Evolutionary conservation across 64 coral and sea anemone genomes (phyloP).

Genomic region (Trachythela sp.): DNA sequence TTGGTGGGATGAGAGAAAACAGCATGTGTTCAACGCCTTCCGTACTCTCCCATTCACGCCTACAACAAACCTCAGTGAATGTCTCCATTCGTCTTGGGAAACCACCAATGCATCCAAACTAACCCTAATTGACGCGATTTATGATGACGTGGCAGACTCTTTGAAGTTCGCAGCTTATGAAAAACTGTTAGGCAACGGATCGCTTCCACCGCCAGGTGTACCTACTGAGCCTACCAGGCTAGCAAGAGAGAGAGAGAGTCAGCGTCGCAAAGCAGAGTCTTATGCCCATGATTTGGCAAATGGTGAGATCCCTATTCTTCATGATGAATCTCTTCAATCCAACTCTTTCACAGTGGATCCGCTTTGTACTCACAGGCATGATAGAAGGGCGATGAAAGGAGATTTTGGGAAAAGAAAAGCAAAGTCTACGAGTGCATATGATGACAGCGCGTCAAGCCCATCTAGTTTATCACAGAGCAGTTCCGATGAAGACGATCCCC

Average conservation of each 20-base stretch:
- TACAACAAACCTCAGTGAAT: conserved; percentile 5
- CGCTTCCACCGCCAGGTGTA: not conserved
- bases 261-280: not conserved
- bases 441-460: not conserved
- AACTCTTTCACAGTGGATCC: not conserved
- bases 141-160: conserved; percentile 24
- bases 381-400: not conserved
- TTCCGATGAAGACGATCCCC: not conserved
- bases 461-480: not conserved
- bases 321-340: not conserved
- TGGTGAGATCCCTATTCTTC: not conserved
- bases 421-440: not conserved
- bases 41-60: not conserved
- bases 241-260: not conserved
- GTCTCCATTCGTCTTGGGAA: not conserved
- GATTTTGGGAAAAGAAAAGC: not conserved
- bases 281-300: not conserved
- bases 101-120: not conserved
- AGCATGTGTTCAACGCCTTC: conserved; percentile 20
- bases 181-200: conserved; percentile 24
- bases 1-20: conserved; percentile 34
- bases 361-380: not conserved
- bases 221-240: not conserved
- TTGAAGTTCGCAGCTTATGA: not conserved
- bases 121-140: conserved; percentile 15